These are phyloP conservation scores for Drosophila sulfurigaster DNA, from an alignment of 1,140 invertebrate species.

Conservation along the genomic window DNA sequence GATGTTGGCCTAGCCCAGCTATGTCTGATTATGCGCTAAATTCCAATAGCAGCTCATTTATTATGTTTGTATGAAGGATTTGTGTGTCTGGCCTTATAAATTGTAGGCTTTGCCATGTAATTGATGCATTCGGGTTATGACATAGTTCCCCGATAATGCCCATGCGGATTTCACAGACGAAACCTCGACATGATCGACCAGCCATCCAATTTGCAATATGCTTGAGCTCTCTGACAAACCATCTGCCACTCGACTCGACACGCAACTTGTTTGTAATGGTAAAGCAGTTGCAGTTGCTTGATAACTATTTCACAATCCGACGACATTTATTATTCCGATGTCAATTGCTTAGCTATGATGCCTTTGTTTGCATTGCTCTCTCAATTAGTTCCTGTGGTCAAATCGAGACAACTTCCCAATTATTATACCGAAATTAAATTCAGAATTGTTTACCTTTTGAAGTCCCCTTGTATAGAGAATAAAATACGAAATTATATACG, in stretches of 20 bases:
- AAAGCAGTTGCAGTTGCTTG: constrained; percentile 43
- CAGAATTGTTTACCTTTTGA: background rate
- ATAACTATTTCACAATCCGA: constrained; percentile 49
- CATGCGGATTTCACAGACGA: constrained; percentile 58
- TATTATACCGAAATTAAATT: background rate
- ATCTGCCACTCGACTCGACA: constrained; percentile 15
- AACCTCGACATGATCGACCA: constrained; percentile 20
- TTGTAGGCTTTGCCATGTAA: constrained; percentile 66
- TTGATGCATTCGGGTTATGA: constrained; percentile 79
- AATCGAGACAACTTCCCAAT: too few species aligned
- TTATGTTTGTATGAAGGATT: constrained; percentile 54
- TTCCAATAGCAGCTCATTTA: constrained; percentile 72
- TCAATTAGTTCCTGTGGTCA: constrained; percentile 9
- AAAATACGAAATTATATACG: background rate
- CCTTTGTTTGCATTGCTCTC: background rate
- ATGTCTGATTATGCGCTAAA: constrained; percentile 77
- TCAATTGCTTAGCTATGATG: constrained; percentile 1
- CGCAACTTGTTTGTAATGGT: constrained; percentile 52
- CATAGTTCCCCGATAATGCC: constrained; percentile 71
- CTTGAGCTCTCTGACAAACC: constrained; percentile 22
- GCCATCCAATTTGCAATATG: constrained; percentile 42
- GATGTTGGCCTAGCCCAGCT: background rate
- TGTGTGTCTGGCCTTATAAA: constrained; percentile 63
- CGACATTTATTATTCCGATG: constrained; percentile 19
- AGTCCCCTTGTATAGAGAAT: background rate